Percentiles rank a stretch among this genome's conserved stretches.
These are phyloP conservation scores for Herpailurus yagouaroundi DNA, from an alignment of 2,113 vertebrate genomes.

Conservation along the genomic window DNA sequence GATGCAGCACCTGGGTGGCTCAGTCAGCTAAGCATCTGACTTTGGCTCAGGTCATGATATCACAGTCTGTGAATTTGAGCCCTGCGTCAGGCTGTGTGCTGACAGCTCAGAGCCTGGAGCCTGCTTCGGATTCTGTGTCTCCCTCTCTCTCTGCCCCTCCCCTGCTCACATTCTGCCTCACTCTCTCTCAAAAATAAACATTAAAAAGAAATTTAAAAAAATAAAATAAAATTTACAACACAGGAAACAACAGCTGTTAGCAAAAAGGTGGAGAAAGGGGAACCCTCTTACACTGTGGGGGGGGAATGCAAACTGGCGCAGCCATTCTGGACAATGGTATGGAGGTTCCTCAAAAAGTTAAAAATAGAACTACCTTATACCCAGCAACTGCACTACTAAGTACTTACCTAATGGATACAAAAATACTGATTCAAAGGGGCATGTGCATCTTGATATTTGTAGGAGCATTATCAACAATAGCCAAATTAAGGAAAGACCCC, in stretches of 20 bases:
- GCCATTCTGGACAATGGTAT: neutral
- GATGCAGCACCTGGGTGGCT: neutral
- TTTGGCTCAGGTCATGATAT: too few species aligned
- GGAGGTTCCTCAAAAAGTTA: neutral
- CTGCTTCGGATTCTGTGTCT: too few species aligned
- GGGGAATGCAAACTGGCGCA: neutral
- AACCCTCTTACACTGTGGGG: neutral
- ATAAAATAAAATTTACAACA: neutral
- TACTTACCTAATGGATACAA: neutral
- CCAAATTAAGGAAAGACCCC: neutral
- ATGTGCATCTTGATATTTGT: neutral
- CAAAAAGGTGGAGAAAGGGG: neutral
- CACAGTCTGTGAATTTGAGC: too few species aligned
- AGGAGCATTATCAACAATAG: neutral
- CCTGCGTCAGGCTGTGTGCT: too few species aligned
- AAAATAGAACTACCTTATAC: neutral
- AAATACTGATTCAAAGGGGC: neutral
- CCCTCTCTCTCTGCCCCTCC: too few species aligned
- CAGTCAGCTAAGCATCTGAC: too few species aligned
- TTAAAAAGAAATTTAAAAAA: too few species aligned
- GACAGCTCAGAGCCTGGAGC: too few species aligned
- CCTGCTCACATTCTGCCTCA: too few species aligned
- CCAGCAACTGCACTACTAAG: neutral
- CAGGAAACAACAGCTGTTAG: neutral
- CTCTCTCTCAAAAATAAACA: too few species aligned